phyloP scores from a whole-genome alignment of 2,888 invertebrate species.

The Ecliptopera silaceata region DNA sequence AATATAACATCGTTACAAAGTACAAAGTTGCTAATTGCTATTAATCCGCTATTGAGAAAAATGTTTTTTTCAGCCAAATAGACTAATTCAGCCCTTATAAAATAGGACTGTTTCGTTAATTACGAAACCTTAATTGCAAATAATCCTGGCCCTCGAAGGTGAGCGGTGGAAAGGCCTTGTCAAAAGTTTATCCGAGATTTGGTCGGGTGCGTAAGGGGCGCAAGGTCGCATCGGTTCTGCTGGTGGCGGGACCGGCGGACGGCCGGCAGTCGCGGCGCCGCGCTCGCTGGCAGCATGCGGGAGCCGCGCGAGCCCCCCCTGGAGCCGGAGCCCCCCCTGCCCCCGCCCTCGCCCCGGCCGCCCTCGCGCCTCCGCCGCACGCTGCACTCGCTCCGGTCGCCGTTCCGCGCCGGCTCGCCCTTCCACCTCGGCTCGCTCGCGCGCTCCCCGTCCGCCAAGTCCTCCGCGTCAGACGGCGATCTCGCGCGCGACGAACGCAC shows the following conservation, averaged over 20 bases:
- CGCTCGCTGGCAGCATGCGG: conserved; percentile 64
- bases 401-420: conserved; percentile 79
- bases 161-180: conserved; percentile 44
- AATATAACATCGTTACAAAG: too few species aligned
- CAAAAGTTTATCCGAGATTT: conserved; percentile 66
- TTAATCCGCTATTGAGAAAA: neutral
- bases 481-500: conserved; percentile 76
- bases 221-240: conserved; percentile 52
- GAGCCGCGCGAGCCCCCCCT: conserved; percentile 47
- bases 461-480: conserved; percentile 77
- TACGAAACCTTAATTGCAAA: conserved; percentile 22
- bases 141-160: conserved; percentile 29
- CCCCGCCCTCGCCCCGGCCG: conserved; percentile 47
- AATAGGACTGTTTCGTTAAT: conserved; percentile 3
- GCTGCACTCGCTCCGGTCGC: conserved; percentile 75
- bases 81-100: neutral
- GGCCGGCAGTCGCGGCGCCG: conserved; percentile 62
- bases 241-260: conserved; percentile 37
- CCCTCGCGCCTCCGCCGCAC: conserved; percentile 76
- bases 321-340: conserved; percentile 45
- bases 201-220: conserved; percentile 58
- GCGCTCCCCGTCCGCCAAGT: conserved; percentile 71
- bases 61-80: neutral
- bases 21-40: too few species aligned
- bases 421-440: conserved; percentile 78